Conservation (phyloP, 2,113 vertebrate genomes). For the Lontra canadensis region DNA sequence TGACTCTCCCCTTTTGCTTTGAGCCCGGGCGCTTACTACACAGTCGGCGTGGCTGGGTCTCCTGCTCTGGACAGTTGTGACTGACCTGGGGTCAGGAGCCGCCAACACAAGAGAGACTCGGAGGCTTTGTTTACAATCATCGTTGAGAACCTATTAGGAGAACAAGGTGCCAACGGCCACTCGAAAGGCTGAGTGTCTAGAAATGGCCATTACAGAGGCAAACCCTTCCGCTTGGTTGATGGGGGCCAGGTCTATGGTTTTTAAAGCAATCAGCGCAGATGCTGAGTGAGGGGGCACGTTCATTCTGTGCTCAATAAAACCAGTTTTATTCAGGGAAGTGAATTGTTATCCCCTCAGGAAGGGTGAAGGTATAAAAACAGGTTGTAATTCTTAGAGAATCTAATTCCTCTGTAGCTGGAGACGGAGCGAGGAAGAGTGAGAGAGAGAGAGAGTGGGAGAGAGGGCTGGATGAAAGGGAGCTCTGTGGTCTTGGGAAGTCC, state of each 20-base stretch:
- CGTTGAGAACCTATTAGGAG: constrained; percentile 58
- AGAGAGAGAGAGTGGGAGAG: not conserved
- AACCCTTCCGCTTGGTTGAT: constrained; percentile 43
- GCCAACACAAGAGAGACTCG: not conserved
- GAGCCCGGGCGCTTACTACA: not conserved
- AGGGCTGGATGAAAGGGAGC: not conserved
- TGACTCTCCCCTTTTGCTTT: not conserved
- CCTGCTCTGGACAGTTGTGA: not conserved
- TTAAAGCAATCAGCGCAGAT: constrained; percentile 22
- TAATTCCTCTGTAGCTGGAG: constrained; percentile 49
- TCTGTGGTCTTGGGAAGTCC: constrained; percentile 11
- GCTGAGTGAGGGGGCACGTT: constrained; percentile 21
- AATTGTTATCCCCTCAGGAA: constrained; percentile 53
- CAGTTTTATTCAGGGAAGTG: constrained; percentile 60
- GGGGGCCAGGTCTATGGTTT: constrained; percentile 53
- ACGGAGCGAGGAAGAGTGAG: not conserved
- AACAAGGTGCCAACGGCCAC: constrained; percentile 46
- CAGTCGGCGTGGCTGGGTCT: rapidly evolving
- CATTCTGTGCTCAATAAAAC: constrained; percentile 56
- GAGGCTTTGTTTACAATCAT: constrained; percentile 51
- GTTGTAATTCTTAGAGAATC: constrained; percentile 67
- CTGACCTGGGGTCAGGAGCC: not conserved
- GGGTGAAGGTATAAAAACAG: constrained; percentile 63
- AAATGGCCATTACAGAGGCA: constrained; percentile 59
- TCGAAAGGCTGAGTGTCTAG: constrained; percentile 46